Evolutionary conservation across 2,888 invertebrate genomes (phyloP).

Genomic region (Leucoma salicis): DNA sequence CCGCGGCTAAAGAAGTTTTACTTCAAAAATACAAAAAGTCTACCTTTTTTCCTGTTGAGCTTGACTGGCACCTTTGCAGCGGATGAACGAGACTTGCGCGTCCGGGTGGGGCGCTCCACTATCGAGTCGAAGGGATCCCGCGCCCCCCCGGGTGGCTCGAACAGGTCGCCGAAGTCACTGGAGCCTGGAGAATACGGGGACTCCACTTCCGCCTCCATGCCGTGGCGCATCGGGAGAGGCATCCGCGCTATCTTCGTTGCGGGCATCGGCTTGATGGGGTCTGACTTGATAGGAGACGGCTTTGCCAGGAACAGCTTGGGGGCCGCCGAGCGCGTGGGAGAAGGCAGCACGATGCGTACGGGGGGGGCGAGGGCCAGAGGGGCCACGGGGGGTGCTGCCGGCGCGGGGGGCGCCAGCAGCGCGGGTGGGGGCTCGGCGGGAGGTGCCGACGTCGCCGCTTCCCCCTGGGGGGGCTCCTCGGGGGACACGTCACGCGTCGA

Average conservation of each 20-base stretch:
- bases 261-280: conserved; percentile 82
- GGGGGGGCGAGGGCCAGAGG: conserved; percentile 24
- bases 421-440: conserved; percentile 26
- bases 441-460: conserved; percentile 48
- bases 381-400: conserved; percentile 25
- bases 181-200: conserved; percentile 95
- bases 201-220: conserved; percentile 80
- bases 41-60: conserved; percentile 74
- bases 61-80: conserved; percentile 63
- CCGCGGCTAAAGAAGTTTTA: too few relatives aligned
- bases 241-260: conserved; percentile 47
- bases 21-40: too few relatives aligned
- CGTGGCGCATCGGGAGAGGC: conserved; percentile 41
- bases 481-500: conserved; percentile 72
- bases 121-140: conserved; percentile 82
- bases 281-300: conserved; percentile 80
- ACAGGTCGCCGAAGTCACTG: conserved; percentile 93
- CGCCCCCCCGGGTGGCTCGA: conserved; percentile 86
- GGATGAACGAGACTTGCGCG: conserved; percentile 72
- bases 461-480: conserved; percentile 62
- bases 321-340: conserved; percentile 71
- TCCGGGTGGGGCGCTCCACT: conserved; percentile 86
- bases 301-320: conserved; percentile 79
- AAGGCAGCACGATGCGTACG: conserved; percentile 76
- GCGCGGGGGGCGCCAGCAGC: conserved; percentile 44